phyloP scores from a whole-genome alignment of 2,888 invertebrate species.

The Saturnia pavonia region DNA sequence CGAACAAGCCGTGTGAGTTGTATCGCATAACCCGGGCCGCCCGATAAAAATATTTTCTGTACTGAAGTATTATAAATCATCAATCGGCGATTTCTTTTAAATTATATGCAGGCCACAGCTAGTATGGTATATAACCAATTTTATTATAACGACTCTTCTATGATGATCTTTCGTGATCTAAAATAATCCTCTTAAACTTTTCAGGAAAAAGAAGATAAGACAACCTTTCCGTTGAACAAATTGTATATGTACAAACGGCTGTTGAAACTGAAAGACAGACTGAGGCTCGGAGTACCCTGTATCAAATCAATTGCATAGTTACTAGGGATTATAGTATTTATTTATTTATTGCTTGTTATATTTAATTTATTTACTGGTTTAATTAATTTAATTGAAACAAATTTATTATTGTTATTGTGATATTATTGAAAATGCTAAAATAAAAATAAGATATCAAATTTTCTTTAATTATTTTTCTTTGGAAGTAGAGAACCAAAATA shows the following conservation, averaged over 20 bases:
- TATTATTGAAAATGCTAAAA: background rate
- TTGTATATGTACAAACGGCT: conserved; percentile 60
- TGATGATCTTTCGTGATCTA: background rate
- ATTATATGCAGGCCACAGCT: too few relatives aligned
- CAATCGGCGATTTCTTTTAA: too few relatives aligned
- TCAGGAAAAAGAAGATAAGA: conserved; percentile 53
- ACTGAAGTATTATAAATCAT: too few relatives aligned
- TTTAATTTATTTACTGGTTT: conserved; percentile 5
- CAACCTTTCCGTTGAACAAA: conserved; percentile 47
- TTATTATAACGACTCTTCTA: background rate
- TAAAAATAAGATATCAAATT: background rate
- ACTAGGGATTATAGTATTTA: background rate
- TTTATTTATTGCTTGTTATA: background rate
- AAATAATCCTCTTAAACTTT: conserved; percentile 26
- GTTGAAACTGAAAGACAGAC: conserved; percentile 52
- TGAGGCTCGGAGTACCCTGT: conserved; percentile 29
- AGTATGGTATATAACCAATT: background rate
- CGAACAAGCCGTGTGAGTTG: too few relatives aligned
- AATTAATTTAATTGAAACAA: conserved; percentile 1
- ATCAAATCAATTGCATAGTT: conserved; percentile 20
- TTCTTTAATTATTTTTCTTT: background rate
- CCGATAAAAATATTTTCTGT: too few relatives aligned
- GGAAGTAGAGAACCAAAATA: background rate
- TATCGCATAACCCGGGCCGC: too few relatives aligned
- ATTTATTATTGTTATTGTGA: conserved; percentile 1